A percentile compares a stretch with the other conserved stretches of the same genome.
Evolutionary conservation across 2,888 invertebrate species (phyloP).

Genomic region (Rhingia rostrata): DNA sequence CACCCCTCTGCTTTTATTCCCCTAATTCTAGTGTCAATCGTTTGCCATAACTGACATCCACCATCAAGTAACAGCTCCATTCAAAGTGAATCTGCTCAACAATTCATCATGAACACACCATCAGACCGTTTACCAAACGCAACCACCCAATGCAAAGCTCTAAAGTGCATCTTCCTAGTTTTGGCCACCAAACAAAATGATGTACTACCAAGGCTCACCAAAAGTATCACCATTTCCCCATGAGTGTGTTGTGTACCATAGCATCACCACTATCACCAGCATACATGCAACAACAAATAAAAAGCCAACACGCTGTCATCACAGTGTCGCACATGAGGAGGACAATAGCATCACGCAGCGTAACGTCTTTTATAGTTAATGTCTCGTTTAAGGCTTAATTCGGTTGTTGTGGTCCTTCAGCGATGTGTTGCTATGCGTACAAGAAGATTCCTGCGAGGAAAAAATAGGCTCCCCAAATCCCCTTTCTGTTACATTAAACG

Average conservation of each 20-base stretch:
- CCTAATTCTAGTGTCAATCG: too few species aligned
- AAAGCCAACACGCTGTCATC: slow-evolving; percentile 45
- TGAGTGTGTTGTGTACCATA: not conserved
- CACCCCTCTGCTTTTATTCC: too few species aligned
- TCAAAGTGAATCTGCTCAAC: too few species aligned
- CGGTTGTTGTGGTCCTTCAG: slow-evolving; percentile 66
- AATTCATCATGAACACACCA: too few species aligned
- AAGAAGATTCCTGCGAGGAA: slow-evolving; percentile 62
- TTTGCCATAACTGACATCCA: too few species aligned
- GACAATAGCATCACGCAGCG: slow-evolving; percentile 46
- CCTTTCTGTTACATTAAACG: slow-evolving; percentile 49
- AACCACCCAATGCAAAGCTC: too few species aligned
- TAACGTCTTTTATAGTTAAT: slow-evolving; percentile 73
- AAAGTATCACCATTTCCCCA: not conserved
- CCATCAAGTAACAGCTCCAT: too few species aligned
- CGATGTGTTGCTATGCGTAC: slow-evolving; percentile 24
- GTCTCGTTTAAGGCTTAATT: slow-evolving; percentile 67
- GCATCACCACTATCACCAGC: not conserved
- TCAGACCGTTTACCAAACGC: too few species aligned
- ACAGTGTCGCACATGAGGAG: slow-evolving; percentile 47
- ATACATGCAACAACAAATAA: not conserved
- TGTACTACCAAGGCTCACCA: not conserved
- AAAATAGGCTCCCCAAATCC: slow-evolving; percentile 34
- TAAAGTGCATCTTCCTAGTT: too few species aligned
- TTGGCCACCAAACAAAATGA: too few species aligned